Evolutionary conservation across 2,113 vertebrate genomes (phyloP).

Genomic region (Falcunculus frontatus): DNA sequence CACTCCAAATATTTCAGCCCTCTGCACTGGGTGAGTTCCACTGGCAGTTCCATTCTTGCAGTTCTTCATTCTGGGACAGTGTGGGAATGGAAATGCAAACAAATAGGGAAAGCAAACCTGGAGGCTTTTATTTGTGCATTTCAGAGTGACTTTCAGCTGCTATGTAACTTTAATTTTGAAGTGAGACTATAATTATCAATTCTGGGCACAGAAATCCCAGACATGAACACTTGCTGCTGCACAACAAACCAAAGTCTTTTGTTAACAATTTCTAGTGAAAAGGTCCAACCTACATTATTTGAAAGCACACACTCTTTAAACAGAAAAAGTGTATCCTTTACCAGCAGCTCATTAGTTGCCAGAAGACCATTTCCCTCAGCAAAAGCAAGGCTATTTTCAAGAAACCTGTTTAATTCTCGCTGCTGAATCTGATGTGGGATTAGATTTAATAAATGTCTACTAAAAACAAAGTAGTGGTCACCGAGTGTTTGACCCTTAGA

Average conservation of each 20-base stretch:
- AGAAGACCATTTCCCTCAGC: background rate
- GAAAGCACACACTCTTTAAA: background rate
- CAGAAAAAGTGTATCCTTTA: background rate
- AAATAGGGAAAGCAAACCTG: background rate
- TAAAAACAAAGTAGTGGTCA: background rate
- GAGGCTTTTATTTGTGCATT: background rate
- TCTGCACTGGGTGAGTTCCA: background rate
- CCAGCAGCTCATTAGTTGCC: background rate
- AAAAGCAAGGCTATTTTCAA: background rate
- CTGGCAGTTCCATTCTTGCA: background rate
- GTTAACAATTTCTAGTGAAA: background rate
- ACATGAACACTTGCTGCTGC: background rate
- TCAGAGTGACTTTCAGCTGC: background rate
- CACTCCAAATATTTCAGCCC: background rate
- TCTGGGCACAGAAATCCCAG: background rate
- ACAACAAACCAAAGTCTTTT: background rate
- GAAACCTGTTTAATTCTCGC: background rate
- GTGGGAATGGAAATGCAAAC: accelerated
- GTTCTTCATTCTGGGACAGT: background rate
- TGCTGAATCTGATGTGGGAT: background rate
- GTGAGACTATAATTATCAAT: background rate
- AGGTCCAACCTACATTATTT: background rate
- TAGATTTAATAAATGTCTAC: background rate
- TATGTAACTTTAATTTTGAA: background rate
- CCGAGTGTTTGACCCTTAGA: background rate